phyloP scores from a whole-genome alignment of 2,113 vertebrate species.

The Isichthys henryi region DNA sequence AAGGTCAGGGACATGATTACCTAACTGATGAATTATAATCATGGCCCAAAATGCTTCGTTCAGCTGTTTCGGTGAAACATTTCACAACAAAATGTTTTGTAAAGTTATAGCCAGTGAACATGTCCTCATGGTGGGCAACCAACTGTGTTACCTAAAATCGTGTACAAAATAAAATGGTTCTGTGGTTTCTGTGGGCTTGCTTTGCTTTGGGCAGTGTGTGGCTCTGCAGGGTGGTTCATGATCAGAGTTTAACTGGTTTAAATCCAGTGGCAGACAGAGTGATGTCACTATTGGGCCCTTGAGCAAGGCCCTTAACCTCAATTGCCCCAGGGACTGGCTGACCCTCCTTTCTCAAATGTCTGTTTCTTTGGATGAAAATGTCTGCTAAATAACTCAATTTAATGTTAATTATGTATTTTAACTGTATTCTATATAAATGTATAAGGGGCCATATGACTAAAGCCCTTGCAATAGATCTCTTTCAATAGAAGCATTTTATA shows the following conservation, averaged over 20 bases:
- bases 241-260: background rate
- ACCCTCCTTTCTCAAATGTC: background rate
- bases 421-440: background rate
- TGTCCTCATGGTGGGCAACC: background rate
- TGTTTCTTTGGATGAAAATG: background rate
- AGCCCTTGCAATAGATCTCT: background rate
- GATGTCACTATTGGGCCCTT: background rate
- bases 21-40: constrained; percentile 24
- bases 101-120: background rate
- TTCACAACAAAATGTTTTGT: constrained; percentile 29
- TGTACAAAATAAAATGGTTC: background rate
- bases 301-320: background rate
- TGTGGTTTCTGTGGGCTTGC: background rate
- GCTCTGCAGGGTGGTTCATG: background rate
- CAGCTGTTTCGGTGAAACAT: constrained; percentile 29
- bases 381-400: background rate
- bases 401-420: background rate
- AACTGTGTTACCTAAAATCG: background rate
- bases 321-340: background rate
- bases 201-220: background rate
- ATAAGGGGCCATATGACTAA: background rate
- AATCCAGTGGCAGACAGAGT: background rate
- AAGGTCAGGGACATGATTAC: constrained; percentile 27
- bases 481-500: background rate
- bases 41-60: constrained; percentile 19